Evolutionary conservation across 2,888 invertebrate genomes (phyloP), one percentile per base, ranked within the genome.

Genomic region (Craniophora ligustri): DNA sequence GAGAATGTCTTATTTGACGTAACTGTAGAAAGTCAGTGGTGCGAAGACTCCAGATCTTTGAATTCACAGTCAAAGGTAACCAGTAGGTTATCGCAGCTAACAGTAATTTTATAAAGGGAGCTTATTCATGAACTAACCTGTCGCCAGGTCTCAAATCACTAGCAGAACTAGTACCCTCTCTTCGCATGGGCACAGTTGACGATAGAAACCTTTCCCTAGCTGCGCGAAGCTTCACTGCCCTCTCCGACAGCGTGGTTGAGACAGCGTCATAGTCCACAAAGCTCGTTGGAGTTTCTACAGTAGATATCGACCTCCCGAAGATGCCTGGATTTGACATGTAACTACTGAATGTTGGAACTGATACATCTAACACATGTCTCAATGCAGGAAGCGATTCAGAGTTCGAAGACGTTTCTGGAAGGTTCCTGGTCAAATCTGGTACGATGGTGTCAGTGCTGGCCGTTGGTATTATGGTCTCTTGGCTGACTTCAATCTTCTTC

Each of bases 121-220:
- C n/a, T n/a, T n/a, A n/a, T 5, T 3, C 1, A 34, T 34, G 10
- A 14, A 55, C 75, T 35, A 40, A 93, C 93, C 93, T 86, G 62
- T 93, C 92, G 21, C 85, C 89, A 51, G 91, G 88, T 42, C 92
- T 85, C 55, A 93, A 77, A 65, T 93, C 93, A 53, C 84, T 91
- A 0, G 91, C 87, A 5, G 93, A 93, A 63, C 89, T 92, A 0
- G 91, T 92, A 0, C 91, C 91, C 49, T 92, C 92, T 28, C 91
- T 75, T 58, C 92, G 84, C 85, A 92, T 89, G 0, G 89, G 84
- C 10, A 81, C 82, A n/a, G 89, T 85, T 0, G 94, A 91, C 0
- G 94, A 91, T 8, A 97, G 79, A 70, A 97, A 97, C 66, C 95
- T 95, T 70, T 97, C 96, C 75, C 96, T 96, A 0, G 97, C 97